Evolutionary conservation across 2,797 vertebrate genomes (phyloP).

Genomic region (Enteromius anoplus): DNA sequence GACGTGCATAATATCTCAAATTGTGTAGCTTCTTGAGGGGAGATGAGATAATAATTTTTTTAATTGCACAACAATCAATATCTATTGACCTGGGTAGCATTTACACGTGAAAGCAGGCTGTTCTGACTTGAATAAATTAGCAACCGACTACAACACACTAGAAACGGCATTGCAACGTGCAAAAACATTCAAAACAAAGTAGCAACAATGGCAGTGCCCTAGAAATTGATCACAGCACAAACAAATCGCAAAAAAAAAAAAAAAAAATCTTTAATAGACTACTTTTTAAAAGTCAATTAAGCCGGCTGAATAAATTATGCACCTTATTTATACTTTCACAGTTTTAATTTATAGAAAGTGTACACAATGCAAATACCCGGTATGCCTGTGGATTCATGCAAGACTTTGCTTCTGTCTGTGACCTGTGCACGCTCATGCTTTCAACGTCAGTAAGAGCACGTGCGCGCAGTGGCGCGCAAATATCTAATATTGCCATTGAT

Average conservation of each 20-base stretch:
- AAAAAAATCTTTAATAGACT: neutral
- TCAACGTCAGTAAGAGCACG: too few relatives aligned
- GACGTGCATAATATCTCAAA: neutral
- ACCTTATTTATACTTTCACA: neutral
- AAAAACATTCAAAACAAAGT: neutral
- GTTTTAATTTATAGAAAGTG: neutral
- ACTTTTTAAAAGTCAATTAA: neutral
- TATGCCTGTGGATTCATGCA: neutral
- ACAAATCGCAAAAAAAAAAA: neutral
- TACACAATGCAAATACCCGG: neutral
- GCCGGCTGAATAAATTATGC: neutral
- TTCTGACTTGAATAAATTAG: neutral
- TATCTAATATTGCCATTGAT: neutral
- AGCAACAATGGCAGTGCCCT: neutral
- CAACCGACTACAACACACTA: neutral
- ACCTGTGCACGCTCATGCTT: neutral
- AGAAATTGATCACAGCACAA: neutral
- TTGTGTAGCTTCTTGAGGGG: neutral
- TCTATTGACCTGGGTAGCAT: neutral
- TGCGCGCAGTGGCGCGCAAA: neutral
- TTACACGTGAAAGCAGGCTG: neutral
- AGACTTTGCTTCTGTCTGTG: neutral
- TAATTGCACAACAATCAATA: neutral
- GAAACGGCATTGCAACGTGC: neutral
- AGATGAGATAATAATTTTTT: neutral